Percentiles rank a stretch among this genome's conserved stretches.
These are phyloP conservation scores for Acrossocheilus fasciatus DNA, from an alignment of 2,797 vertebrate species.

Conservation along the genomic window DNA sequence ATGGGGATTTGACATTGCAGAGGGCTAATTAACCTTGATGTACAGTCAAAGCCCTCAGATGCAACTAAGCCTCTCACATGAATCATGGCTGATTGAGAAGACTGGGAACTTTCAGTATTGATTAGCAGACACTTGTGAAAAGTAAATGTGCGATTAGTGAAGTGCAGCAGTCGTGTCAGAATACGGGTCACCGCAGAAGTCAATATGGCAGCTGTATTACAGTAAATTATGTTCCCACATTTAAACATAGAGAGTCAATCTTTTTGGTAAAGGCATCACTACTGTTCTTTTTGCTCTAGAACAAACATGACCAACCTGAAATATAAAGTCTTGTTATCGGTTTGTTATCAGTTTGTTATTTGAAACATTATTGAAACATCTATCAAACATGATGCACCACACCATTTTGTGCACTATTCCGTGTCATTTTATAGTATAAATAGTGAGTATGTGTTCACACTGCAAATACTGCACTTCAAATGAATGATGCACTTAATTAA, in stretches of 20 bases:
- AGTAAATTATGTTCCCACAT: not conserved
- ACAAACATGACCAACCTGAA: not conserved
- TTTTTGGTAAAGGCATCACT: not conserved
- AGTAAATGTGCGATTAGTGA: slow-evolving; percentile 28
- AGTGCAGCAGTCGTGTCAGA: not conserved
- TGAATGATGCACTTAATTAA: not conserved
- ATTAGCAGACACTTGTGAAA: slow-evolving; percentile 10
- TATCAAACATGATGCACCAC: too few species aligned
- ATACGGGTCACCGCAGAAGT: not conserved
- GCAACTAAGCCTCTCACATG: slow-evolving; percentile 8
- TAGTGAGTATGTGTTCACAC: not conserved
- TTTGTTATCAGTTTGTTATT: too few species aligned
- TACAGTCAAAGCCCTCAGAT: slow-evolving; percentile 29
- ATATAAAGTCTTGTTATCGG: fast-evolving
- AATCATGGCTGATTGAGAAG: not conserved
- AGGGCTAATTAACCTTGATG: slow-evolving; percentile 20
- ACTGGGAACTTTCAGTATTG: not conserved
- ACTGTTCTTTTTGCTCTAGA: not conserved
- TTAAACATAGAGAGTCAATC: not conserved
- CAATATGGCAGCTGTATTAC: not conserved
- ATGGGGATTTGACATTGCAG: slow-evolving; percentile 25
- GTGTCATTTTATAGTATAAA: not conserved
- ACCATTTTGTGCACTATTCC: not conserved
- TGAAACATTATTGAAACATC: too few species aligned
- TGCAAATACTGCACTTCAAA: not conserved